Evolutionary conservation across 2,797 vertebrate genomes (phyloP), one percentile per base, ranked within the genome.

Genomic region (Protonibea diacanthus): DNA sequence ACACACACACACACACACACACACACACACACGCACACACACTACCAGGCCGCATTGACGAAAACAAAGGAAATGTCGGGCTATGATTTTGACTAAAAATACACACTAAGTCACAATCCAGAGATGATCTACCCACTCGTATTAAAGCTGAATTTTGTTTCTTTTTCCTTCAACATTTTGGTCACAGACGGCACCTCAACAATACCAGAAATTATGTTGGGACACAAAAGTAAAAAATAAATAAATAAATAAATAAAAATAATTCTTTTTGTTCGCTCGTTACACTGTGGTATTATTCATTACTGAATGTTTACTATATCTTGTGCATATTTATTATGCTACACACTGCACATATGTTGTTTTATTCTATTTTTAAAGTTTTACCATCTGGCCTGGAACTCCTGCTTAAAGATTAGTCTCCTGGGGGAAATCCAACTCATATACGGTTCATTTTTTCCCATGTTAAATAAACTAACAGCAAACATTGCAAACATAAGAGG

Each of bases 11-110:
- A 42, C 38, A 6, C 48, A 7, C 25, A 38, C 49, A 58, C 25
- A 20, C 55, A 71, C 49, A 56, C 23, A 3, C 49, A 51, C 47
- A 18, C 57, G 38, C 27, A 44, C 66, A 40, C 25, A 10, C 61
- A 17, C 3, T 13, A 51, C n/a, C 42, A 65, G 12, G 14, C 47
- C 47, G 25, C 56, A 38, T 58, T 1, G 42, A 53, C 17, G 6
- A 29, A 70, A 84, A 84, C 81, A 84, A 77, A 86, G 73, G 67
- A 79, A 74, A 83, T 47, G 40, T 70, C 17, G 13, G 65, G 27
- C 68, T 76, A 49, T 72, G 76, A 74, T 78, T 80, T 76, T 20
- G 61, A 77, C 76, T 73, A 71, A 83, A 87, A 87, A 84, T 84
- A 87, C 49, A 58, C 48, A 27, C 13, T 20, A 79, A 82, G 52